A percentile compares a stretch with the other conserved stretches of the same genome.
Conservation (phyloP, 1,140 invertebrate genomes). For the Harpegnathos saltator region DNA sequence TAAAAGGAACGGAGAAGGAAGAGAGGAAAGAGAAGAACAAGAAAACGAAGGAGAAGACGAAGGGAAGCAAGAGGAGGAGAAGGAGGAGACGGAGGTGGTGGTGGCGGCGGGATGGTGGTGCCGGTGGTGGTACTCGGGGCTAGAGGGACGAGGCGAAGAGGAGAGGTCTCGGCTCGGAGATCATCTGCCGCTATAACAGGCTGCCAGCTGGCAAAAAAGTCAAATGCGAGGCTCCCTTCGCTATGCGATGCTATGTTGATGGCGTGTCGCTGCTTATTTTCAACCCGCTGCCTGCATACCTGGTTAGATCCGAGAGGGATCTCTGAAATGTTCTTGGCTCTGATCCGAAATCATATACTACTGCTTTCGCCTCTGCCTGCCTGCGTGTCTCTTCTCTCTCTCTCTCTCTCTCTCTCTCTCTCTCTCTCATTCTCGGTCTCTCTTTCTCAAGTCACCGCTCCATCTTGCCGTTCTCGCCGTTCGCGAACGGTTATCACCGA, state of each 20-base stretch:
- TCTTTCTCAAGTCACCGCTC: slow-evolving; percentile 6
- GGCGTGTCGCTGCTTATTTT: slow-evolving; percentile 85
- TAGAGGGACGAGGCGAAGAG: slow-evolving; percentile 65
- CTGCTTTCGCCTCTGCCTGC: slow-evolving; percentile 68
- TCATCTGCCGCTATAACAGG: slow-evolving; percentile 85
- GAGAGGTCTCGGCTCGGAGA: slow-evolving; percentile 79
- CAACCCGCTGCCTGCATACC: slow-evolving; percentile 83
- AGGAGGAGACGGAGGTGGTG: slow-evolving; percentile 49
- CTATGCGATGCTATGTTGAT: slow-evolving; percentile 85
- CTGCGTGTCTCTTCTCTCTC: slow-evolving; percentile 20
- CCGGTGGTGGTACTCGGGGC: slow-evolving; percentile 40
- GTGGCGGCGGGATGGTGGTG: slow-evolving; percentile 24
- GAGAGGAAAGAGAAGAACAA: slow-evolving; percentile 44
- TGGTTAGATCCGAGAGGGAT: slow-evolving; percentile 82
- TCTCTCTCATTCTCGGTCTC: slow-evolving; percentile 8
- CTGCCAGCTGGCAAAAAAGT: slow-evolving; percentile 86
- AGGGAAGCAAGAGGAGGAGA: slow-evolving; percentile 33
- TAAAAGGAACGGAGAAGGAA: slow-evolving; percentile 75
- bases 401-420: background rate
- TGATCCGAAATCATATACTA: slow-evolving; percentile 83
- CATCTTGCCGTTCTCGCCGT: slow-evolving; percentile 45
- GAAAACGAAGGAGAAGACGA: slow-evolving; percentile 59
- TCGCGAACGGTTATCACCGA: slow-evolving; percentile 41
- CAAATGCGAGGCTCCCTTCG: slow-evolving; percentile 82
- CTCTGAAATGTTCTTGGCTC: slow-evolving; percentile 81